phyloP scores from a whole-genome alignment of 2,113 vertebrate species.

The Halcyon malimbica region DNA sequence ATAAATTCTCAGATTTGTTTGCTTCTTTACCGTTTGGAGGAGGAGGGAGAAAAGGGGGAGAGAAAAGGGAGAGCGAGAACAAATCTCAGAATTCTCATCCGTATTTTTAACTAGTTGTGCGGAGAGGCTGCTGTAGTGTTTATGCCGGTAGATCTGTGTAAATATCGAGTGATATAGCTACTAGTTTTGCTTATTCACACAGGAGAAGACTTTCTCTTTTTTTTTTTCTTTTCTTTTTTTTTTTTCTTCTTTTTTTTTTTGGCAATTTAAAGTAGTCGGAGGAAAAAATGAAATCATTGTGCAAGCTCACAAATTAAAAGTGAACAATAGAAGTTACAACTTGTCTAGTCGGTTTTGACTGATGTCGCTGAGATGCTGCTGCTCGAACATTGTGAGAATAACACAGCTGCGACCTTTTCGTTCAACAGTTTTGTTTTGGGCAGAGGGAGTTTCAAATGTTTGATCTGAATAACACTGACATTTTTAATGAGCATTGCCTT shows the following conservation, averaged over 20 bases:
- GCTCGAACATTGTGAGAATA: conserved; percentile 55
- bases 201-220: background rate
- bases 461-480: conserved; percentile 60
- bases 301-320: conserved; percentile 61
- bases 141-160: background rate
- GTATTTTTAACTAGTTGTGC: background rate
- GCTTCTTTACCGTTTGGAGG: conserved; percentile 12
- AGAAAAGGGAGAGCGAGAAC: background rate
- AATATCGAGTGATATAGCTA: background rate
- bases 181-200: background rate
- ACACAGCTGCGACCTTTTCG: conserved; percentile 52
- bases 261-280: background rate
- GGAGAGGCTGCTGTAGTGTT: background rate
- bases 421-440: conserved; percentile 60
- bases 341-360: conserved; percentile 64
- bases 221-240: background rate
- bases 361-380: conserved; percentile 35
- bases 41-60: background rate
- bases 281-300: conserved; percentile 32
- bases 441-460: conserved; percentile 59
- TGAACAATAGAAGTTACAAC: conserved; percentile 62
- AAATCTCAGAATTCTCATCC: conserved; percentile 25
- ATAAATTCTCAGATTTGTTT: conserved; percentile 54
- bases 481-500: conserved; percentile 51
- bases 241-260: background rate